These are phyloP conservation scores for Tetragnatha montana DNA, from an alignment of 2,888 invertebrate genomes.

Conservation along the genomic window DNA sequence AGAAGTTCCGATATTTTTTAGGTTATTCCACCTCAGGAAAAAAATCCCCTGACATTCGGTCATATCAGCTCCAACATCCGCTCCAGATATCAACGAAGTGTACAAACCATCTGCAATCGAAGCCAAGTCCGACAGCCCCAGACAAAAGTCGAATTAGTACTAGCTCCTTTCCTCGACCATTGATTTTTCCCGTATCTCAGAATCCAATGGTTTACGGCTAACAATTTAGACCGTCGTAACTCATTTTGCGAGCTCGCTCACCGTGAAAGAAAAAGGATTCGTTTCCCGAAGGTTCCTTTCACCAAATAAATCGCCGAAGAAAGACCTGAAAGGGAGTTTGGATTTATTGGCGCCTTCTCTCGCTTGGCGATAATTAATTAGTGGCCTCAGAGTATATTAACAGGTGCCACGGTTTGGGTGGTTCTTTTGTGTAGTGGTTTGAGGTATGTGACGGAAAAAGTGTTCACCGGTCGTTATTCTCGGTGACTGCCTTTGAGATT, in stretches of 20 bases:
- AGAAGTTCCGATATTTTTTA: too few relatives aligned
- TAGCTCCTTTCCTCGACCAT: background rate
- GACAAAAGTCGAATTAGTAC: constrained; percentile 8
- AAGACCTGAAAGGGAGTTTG: background rate
- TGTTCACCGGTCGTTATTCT: too few relatives aligned
- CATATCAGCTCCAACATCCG: too few relatives aligned
- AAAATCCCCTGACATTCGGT: too few relatives aligned
- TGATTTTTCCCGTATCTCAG: constrained; percentile 18
- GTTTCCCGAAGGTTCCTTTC: background rate
- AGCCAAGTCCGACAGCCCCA: too few relatives aligned
- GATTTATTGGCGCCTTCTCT: background rate
- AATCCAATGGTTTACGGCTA: constrained; percentile 28
- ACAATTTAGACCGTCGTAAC: constrained; percentile 24
- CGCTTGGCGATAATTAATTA: background rate
- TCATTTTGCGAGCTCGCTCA: constrained; percentile 2
- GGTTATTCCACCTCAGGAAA: too few relatives aligned
- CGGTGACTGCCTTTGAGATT: too few relatives aligned
- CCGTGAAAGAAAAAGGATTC: constrained; percentile 9
- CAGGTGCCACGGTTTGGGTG: too few relatives aligned
- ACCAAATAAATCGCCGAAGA: background rate
- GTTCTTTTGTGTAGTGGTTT: too few relatives aligned
- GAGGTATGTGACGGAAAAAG: too few relatives aligned
- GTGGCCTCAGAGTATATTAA: too few relatives aligned
- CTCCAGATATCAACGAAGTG: background rate
- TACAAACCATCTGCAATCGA: background rate